Evolutionary conservation across 64 coral and sea anemone genomes (phyloP), one percentile per base, ranked within the genome.

Genomic region (Astreopora myriophthalma): DNA sequence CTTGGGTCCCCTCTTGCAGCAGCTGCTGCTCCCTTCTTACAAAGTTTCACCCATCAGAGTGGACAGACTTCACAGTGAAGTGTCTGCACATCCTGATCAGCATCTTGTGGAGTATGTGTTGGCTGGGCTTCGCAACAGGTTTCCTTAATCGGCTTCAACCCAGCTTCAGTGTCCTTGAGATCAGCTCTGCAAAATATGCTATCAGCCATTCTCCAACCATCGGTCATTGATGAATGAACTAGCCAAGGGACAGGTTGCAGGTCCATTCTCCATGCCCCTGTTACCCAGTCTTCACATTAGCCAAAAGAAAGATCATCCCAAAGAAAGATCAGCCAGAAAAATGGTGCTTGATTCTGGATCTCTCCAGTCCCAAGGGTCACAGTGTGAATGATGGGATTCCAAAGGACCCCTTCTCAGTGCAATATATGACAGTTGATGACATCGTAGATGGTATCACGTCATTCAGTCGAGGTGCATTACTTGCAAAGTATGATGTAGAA

Each of bases 401-500:
- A n/a, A n/a, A n/a, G n/a, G n/a, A 38, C 1, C 34, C 51, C 0
- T 87, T 40, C 17, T 40, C 88, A 0, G 12, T 91, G 7, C 19
- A 39, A 10, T 91, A 95, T 51, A 39, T 46, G 1, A 36, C 13
- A 25, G 46, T n/a, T 2, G 78, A 86, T 19, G 81, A 90, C 28
- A 65, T 52, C 0, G 48, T 95, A 22, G 24, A 74, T 16, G 25
- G 75, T 20, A 37, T 95, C 14, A 29, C 37, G 13, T 28, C 60
- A 11, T 37, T 62, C 0, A 71, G 93, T 2, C 29, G 1, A 16
- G 79, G 93, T 19, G 35, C 79, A 9, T 22, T 86, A 8, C 58
- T 94, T 48, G 93, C 79, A 1, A 95, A 95, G 23, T 40, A 90
- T 16, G 93, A 86, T 34, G 31, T 95, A 0, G 36, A 84, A 23